A percentile compares a stretch with the other conserved stretches of the same genome.
phyloP scores from a whole-genome alignment of 2,888 invertebrate genomes.

The Caenorhabditis wallacei region DNA sequence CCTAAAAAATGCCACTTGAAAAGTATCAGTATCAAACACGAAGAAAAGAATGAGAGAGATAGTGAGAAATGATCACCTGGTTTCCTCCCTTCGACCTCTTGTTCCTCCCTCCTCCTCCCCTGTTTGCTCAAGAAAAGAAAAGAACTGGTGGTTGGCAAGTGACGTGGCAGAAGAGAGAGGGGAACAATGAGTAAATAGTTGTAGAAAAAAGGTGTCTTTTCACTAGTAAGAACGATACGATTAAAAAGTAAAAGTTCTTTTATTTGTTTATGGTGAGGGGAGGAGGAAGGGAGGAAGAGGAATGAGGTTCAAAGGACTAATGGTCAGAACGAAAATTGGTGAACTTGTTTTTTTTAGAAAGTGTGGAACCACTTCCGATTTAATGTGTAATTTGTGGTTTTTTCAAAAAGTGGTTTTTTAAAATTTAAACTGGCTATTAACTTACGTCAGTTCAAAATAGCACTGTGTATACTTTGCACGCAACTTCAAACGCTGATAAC shows the following conservation, averaged over 20 bases:
- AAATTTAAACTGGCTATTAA: not conserved
- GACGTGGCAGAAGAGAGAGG: conserved; percentile 38
- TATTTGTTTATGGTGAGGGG: not conserved
- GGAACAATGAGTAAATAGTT: conserved; percentile 39
- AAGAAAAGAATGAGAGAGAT: not conserved
- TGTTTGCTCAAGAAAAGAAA: conserved; percentile 33
- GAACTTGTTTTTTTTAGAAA: conserved; percentile 2
- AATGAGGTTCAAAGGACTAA: not conserved
- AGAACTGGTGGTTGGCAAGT: conserved; percentile 25
- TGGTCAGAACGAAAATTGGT: not conserved
- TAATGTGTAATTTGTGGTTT: not conserved
- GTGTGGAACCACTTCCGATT: too few species aligned
- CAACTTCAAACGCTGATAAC: too few species aligned
- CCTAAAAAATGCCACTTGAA: too few species aligned
- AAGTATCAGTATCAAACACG: conserved; percentile 17
- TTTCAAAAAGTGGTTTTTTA: not conserved
- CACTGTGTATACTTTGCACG: too few species aligned
- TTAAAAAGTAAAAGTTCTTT: conserved; percentile 51
- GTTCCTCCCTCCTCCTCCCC: conserved; percentile 15
- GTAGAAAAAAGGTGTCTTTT: too few species aligned
- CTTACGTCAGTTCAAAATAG: too few species aligned
- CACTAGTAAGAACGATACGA: conserved; percentile 53
- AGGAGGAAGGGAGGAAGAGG: conserved; percentile 1
- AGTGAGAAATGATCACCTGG: conserved; percentile 14
- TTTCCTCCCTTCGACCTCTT: conserved; percentile 29